A percentile compares a stretch with the other conserved stretches of the same genome.
Conservation (phyloP, 2,797 vertebrate genomes). For the Anabacerthia variegaticeps region DNA sequence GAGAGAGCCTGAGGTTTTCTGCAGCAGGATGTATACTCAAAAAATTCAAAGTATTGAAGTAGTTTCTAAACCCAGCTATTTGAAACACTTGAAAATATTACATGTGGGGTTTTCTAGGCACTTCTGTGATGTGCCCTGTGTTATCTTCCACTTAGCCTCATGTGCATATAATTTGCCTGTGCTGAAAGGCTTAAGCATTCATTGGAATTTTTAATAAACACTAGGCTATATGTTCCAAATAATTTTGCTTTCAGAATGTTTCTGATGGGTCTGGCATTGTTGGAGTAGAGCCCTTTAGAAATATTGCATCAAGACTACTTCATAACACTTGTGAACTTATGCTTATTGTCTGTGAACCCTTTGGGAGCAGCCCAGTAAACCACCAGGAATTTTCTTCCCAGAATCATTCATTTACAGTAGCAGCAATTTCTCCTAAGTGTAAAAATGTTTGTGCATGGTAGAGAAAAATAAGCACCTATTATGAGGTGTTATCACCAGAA, state of each 20-base stretch:
- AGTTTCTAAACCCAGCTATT: background rate
- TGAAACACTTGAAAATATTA: background rate
- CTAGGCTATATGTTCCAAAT: background rate
- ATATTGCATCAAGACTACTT: background rate
- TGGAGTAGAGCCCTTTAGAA: background rate
- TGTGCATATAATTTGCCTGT: background rate
- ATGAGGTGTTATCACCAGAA: background rate
- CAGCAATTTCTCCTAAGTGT: background rate
- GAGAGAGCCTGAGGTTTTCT: background rate
- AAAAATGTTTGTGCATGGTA: background rate
- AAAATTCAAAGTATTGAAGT: background rate
- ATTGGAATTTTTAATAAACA: background rate
- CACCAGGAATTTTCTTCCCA: background rate
- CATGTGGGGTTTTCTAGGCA: background rate
- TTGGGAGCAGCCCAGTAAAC: background rate
- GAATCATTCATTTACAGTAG: background rate
- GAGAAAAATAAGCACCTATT: background rate
- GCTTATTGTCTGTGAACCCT: background rate
- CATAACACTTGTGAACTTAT: background rate
- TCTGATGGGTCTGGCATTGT: background rate
- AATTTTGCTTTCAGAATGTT: background rate
- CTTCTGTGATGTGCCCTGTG: background rate
- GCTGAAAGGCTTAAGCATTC: background rate
- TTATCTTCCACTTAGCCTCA: background rate
- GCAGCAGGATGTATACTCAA: background rate